Evolutionary conservation across 2,888 invertebrate species (phyloP), one percentile per base, ranked within the genome.

Genomic region (Melieria crassipennis): DNA sequence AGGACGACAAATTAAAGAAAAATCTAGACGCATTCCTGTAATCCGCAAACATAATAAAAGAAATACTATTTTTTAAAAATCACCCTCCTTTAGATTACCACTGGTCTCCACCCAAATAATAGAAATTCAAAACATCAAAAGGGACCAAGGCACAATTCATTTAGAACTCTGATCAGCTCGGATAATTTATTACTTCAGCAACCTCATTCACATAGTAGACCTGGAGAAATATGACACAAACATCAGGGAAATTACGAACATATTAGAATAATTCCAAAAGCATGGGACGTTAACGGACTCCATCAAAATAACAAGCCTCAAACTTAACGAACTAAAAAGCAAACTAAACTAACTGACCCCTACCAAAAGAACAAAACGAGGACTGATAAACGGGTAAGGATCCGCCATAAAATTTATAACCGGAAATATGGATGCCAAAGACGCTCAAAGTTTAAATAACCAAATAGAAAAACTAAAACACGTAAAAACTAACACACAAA

Each of bases 371-470:
- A 64, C 48, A 46, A 52, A 63, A 55, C n/a, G 71, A 68, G 73
- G 69, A 60, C 66, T 75, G 0, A 63, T 73, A 11, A 63, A 73
- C 46, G 75, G 73, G 46, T 63, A 73, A 11, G 66, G 73, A 2
- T 66, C 52, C 4, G 52, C 71, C 55, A 66, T 73, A n/a, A 72
- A 75, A 70, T 62, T 68, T n/a, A 65, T 75, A 11, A 73, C 75
- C 11, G 75, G 71, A 52, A 73, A 75, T 50, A 73, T 75, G 73
- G 75, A 73, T 60, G 56, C 63, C 11, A 67, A 60, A 5, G 72
- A 73, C 60, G 69, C 65, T 16, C 16, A 1, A 16, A 16, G 16
- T 16, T 16, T 16, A 16, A 16, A 1, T 16, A 16, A 16, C 16
- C 16, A 16, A 16, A 16, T 16, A 16, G 16, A 16, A 16, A 16